These are phyloP conservation scores for Aix galericulata DNA, from an alignment of 2,113 vertebrate genomes.

Conservation along the genomic window DNA sequence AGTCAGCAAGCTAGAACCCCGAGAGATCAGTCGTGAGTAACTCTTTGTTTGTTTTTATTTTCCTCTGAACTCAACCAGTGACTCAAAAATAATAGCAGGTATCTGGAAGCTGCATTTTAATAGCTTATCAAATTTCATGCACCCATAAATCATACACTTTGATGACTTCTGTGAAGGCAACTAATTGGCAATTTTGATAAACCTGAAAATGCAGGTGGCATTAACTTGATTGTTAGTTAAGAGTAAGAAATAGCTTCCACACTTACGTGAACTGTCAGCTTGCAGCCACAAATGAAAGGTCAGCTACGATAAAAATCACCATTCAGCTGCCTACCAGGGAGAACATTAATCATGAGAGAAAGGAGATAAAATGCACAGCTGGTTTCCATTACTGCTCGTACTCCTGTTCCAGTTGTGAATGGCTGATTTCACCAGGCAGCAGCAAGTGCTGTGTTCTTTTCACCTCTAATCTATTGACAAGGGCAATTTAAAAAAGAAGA, in stretches of 20 bases:
- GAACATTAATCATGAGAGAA: neutral
- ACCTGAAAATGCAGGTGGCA: neutral
- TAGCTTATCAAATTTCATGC: neutral
- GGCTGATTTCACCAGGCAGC: neutral
- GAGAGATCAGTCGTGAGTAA: neutral
- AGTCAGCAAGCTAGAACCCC: neutral
- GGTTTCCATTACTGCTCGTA: conserved; percentile 4
- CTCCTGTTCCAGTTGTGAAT: conserved; percentile 22
- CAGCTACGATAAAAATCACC: neutral
- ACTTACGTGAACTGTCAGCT: neutral
- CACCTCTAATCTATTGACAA: neutral
- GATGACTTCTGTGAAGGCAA: neutral
- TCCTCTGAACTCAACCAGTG: neutral
- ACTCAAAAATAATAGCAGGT: neutral
- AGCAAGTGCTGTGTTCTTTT: neutral
- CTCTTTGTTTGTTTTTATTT: neutral
- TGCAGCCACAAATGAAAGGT: neutral
- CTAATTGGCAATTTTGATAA: neutral
- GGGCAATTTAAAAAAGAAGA: neutral
- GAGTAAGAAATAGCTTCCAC: neutral
- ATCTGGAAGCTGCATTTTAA: neutral
- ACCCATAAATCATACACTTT: neutral
- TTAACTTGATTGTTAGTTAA: neutral
- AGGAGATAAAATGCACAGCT: neutral
- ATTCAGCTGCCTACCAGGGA: neutral